phyloP scores from a whole-genome alignment of 2,888 invertebrate genomes.

The Tinea trinotella region DNA sequence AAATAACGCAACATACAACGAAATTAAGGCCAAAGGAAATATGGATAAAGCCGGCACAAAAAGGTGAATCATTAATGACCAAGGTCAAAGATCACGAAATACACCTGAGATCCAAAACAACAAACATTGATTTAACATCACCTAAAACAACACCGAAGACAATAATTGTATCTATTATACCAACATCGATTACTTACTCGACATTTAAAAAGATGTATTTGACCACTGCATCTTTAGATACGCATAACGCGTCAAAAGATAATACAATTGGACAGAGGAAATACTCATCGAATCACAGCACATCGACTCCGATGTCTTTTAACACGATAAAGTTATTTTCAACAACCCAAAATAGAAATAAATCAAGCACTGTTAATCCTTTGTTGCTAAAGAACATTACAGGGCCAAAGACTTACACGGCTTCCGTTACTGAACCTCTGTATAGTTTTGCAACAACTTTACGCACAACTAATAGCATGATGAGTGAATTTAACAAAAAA shows the following conservation, averaged over 20 bases:
- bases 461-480: conserved; percentile 58
- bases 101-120: conserved; percentile 33
- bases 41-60: conserved; percentile 63
- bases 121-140: conserved; percentile 38
- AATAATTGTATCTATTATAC: conserved; percentile 64
- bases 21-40: conserved; percentile 65
- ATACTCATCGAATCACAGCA: not conserved
- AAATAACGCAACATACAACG: conserved; percentile 39
- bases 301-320: conserved; percentile 14
- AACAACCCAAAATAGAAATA: conserved; percentile 24
- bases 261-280: not conserved
- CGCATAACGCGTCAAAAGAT: not conserved
- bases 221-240: conserved; percentile 40
- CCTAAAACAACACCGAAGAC: conserved; percentile 57
- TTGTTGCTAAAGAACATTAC: conserved; percentile 25
- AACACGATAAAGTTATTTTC: conserved; percentile 27
- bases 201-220: conserved; percentile 59
- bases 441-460: conserved; percentile 23
- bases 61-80: conserved; percentile 51
- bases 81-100: conserved; percentile 45
- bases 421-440: not conserved
- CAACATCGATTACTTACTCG: conserved; percentile 58
- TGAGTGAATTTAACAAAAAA: conserved; percentile 34
- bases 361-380: conserved; percentile 22
- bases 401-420: conserved; percentile 25